These are phyloP conservation scores for Xylota sylvarum DNA, from an alignment of 2,888 invertebrate species.

Conservation along the genomic window DNA sequence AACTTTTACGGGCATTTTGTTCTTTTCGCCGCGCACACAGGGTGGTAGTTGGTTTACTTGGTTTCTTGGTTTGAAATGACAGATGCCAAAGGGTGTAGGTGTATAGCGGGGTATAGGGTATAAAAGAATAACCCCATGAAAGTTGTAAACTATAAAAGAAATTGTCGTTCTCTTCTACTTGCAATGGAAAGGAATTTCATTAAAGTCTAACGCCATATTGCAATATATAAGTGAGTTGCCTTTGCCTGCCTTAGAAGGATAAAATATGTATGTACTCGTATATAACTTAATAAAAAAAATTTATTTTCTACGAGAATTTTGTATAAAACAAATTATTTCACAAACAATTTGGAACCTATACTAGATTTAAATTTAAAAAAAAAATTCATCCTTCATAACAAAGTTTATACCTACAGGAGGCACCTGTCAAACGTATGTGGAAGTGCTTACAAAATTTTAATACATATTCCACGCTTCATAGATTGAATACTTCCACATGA, in stretches of 20 bases:
- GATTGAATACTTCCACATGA: slow-evolving; percentile 36
- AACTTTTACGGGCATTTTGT: slow-evolving; percentile 70
- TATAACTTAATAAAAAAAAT: slow-evolving; percentile 15
- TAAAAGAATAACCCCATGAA: slow-evolving; percentile 30
- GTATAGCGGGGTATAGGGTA: not conserved
- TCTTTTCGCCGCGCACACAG: slow-evolving; percentile 45
- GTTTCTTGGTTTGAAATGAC: slow-evolving; percentile 30
- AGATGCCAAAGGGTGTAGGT: slow-evolving; percentile 51
- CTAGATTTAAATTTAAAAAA: too few species aligned
- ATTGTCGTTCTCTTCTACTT: slow-evolving; percentile 8
- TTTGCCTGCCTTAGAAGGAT: not conserved
- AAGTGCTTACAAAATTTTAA: slow-evolving; percentile 42
- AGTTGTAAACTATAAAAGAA: slow-evolving; percentile 48
- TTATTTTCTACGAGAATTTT: not conserved
- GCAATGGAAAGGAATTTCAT: slow-evolving; percentile 53
- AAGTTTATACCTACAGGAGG: not conserved
- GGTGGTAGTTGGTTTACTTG: slow-evolving; percentile 5
- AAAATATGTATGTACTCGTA: too few species aligned
- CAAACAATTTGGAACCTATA: slow-evolving; percentile 1
- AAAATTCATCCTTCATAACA: slow-evolving; percentile 1
- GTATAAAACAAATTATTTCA: not conserved
- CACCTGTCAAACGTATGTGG: slow-evolving; percentile 32
- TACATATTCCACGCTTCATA: slow-evolving; percentile 31
- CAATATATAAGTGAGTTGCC: slow-evolving; percentile 15
- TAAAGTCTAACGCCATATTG: slow-evolving; percentile 57